Base-by-base conservation (phyloP, 2,113 vertebrate species). In the Acanthisitta chloris region DNA sequence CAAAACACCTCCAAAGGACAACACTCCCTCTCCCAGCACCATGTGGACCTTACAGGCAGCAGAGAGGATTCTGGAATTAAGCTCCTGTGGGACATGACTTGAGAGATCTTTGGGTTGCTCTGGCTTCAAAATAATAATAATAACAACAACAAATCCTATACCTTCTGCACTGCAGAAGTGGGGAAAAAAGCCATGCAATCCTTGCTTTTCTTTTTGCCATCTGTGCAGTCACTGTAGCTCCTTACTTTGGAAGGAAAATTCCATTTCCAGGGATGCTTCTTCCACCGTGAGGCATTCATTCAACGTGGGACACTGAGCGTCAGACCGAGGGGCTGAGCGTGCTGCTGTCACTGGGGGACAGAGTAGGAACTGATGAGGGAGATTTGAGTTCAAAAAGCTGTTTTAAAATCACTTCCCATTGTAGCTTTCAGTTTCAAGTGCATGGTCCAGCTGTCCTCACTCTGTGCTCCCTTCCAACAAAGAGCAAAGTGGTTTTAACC, bases 341-440 rank as follows among this genome's bases (percentile, higher is more conserved):
- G 12, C 72, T 45, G 93, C 69, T 45, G 80, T 8, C 71, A 55
- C 70, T 61, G 74, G 1, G 1, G 51, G 45, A 73, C 67, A 81
- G 29, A 38, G 64, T 2, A 42, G 55, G 73, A 83, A 40, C 34
- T 15, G 55, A n/a, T 42, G 42, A 31, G 15, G 23, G 76, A 57
- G 34, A 57, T 10, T 16, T 8, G 46, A 66, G 62, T 65, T 61
- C 74, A 26, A 61, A 85, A 38, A 58, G 33, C 61, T 21, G 33
- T 48, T 95, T 71, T 48, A 45, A 59, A 86, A 57, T 8, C 24
- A 25, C 55, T 86, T 95, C 84, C 72, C 48, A 85, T 17, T 45
- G 59, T 57, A 85, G 71, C 88, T 95, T 91, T 91, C 85, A 92
- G 73, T 81, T 96, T 96, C 78, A 96, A 96, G 45, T 76, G 92